Conservation (phyloP, 1,140 invertebrate genomes). For the Zaprionus africanus region DNA sequence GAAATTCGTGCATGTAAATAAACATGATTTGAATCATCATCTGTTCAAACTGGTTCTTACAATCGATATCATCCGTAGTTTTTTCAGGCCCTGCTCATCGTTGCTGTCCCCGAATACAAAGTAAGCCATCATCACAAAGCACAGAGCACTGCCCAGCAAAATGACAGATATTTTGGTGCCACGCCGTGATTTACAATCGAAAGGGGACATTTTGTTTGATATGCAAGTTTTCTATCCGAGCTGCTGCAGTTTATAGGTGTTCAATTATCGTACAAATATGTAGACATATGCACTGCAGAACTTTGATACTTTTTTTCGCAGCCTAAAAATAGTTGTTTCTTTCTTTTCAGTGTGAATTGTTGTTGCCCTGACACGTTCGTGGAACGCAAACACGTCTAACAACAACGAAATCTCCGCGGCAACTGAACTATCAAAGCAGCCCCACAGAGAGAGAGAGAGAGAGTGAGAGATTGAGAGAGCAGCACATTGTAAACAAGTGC, state of each 20-base stretch:
- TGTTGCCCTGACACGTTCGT: constrained; percentile 22
- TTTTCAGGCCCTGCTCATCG: constrained; percentile 77
- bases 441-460: constrained; percentile 11
- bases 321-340: constrained; percentile 80
- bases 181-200: constrained; percentile 78
- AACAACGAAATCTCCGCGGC: constrained; percentile 48
- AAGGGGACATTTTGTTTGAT: constrained; percentile 50
- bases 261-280: not conserved
- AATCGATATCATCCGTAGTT: constrained; percentile 81
- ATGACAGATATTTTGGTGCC: constrained; percentile 84
- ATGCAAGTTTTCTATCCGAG: constrained; percentile 23
- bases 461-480: constrained; percentile 13
- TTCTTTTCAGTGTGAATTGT: constrained; percentile 56
- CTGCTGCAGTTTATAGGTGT: constrained; percentile 60
- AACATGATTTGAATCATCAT: not conserved
- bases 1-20: constrained; percentile 16
- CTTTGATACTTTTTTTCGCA: constrained; percentile 56
- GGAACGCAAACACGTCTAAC: constrained; percentile 44
- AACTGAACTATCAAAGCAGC: constrained; percentile 47
- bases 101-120: constrained; percentile 83
- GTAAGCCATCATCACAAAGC: constrained; percentile 82
- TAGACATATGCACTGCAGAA: constrained; percentile 25
- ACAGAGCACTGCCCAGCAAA: constrained; percentile 72
- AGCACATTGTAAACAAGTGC: constrained; percentile 12
- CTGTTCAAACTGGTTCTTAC: constrained; percentile 51